Evolutionary conservation across 37 sponge, comb jelly and placozoan genomes (phyloP).

Genomic region (Ephydatia muelleri): DNA sequence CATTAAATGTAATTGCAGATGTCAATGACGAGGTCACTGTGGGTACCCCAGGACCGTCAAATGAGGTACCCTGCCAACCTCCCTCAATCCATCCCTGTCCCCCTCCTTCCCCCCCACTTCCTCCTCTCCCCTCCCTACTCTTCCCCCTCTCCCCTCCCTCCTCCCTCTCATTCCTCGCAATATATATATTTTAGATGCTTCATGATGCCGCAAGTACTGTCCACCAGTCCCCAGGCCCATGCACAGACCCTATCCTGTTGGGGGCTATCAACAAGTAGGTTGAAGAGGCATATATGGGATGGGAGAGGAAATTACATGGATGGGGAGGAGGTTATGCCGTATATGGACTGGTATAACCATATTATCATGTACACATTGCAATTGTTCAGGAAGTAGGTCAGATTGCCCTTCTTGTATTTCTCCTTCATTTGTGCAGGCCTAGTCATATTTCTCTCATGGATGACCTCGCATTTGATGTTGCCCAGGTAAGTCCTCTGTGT

Average conservation of each 20-base stretch:
- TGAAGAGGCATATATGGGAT: not conserved
- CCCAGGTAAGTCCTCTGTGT: constrained; percentile 21
- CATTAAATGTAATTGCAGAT: constrained; percentile 77
- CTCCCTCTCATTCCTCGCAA: not conserved
- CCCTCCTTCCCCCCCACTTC: not conserved
- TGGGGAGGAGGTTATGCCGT: too few species aligned
- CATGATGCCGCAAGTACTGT: not conserved
- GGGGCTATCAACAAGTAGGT: constrained; percentile 38
- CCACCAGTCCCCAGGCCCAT: constrained; percentile 4
- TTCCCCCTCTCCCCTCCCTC: not conserved
- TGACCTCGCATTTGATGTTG: constrained; percentile 55
- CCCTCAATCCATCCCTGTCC: not conserved
- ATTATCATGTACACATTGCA: too few species aligned
- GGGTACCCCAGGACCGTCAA: not conserved
- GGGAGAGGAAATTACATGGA: not conserved
- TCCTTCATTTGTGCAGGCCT: not conserved
- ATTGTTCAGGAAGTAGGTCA: not conserved
- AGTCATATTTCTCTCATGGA: constrained; percentile 29
- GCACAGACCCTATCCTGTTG: constrained; percentile 11
- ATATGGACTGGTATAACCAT: too few species aligned
- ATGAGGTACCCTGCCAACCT: constrained; percentile 5
- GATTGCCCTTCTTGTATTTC: not conserved
- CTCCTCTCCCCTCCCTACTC: not conserved
- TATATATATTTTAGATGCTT: too few species aligned
- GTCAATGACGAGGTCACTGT: not conserved